Base-by-base conservation (phyloP, 2,888 invertebrate genomes). In the Drosophila fungiperda region DNA sequence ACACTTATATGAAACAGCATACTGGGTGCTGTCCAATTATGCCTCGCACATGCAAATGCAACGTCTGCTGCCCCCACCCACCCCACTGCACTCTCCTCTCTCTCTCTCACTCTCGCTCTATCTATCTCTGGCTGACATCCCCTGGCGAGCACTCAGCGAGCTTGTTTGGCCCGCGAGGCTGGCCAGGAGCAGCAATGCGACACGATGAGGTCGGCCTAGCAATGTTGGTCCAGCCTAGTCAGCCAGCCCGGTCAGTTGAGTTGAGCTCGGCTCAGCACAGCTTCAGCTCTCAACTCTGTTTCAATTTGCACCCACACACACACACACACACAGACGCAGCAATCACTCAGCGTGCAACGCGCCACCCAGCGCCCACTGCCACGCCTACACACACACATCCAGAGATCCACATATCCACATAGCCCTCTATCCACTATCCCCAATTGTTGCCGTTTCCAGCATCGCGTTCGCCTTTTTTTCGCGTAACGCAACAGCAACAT, bases 11-110 rank as follows among this genome's bases (percentile, higher is more conserved):
- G 52, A 52, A 42, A 76, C 66, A 23, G 64, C 61, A 70, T 80
- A 73, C 83, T 73, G 78, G 82, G 73, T 61, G 78, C 78, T 86
- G 83, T 85, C 90, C 85, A 85, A 90, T 90, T 85, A 85, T 88
- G 90, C 83, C 87, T 66, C 87, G 87, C 85, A 89, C 85, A 85
- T 86, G 89, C 73, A 88, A 90, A 90, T 86, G 85, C 90, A 85
- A 86, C 86, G 86, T 88, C 86, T 26, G 53, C 49, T 52, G 35
- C 29, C 57, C 33, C 50, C 49, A 29, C 29, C 29, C 29, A 29
- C 29, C 29, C 29, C 29, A 29, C 42, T 12, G 17, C 3, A 42
- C 50, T 26, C 3, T 3, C 23, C 20, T 45, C 8, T 38, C n/a
- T 40, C n/a, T n/a, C 11, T 42, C 42, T 12, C 20, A 12, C 1